Evolutionary conservation across 2,888 invertebrate species (phyloP).

Genomic region (Ischnura elegans): DNA sequence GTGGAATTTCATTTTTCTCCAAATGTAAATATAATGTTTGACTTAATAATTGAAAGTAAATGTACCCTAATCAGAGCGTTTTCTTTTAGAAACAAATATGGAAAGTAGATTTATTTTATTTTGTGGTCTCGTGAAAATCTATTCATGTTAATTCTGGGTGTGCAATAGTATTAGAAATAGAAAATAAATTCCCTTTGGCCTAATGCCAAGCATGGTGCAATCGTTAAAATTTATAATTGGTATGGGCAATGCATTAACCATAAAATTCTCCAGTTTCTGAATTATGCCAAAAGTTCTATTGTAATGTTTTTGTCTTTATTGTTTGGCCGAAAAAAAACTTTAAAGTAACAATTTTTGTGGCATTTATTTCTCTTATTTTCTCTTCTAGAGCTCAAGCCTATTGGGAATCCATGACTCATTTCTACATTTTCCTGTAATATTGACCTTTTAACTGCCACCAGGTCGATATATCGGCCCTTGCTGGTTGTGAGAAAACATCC

Average conservation of each 20-base stretch:
- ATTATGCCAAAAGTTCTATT: not conserved
- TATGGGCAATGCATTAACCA: slow-evolving; percentile 47
- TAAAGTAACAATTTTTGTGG: not conserved
- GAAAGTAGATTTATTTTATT: slow-evolving; percentile 29
- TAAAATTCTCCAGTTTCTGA: not conserved
- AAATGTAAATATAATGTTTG: not conserved
- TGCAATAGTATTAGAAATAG: not conserved
- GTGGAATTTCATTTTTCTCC: not conserved
- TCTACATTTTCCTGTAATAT: no score
- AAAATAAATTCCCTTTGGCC: not conserved
- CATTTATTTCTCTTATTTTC: no score
- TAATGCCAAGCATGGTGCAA: not conserved
- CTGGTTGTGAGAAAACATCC: no score
- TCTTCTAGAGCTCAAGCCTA: no score
- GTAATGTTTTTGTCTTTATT: not conserved
- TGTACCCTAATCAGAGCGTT: slow-evolving; percentile 43
- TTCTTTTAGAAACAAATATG: not conserved
- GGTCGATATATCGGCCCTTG: no score
- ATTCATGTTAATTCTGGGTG: slow-evolving; percentile 24
- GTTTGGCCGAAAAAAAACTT: not conserved
- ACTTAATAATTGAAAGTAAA: slow-evolving; percentile 19
- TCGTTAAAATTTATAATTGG: slow-evolving; percentile 35
- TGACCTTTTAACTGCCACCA: no score
- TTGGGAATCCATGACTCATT: no score
- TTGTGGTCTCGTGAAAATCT: not conserved